These are phyloP conservation scores for Hipparchia semele DNA, from an alignment of 2,888 invertebrate genomes.

Conservation along the genomic window DNA sequence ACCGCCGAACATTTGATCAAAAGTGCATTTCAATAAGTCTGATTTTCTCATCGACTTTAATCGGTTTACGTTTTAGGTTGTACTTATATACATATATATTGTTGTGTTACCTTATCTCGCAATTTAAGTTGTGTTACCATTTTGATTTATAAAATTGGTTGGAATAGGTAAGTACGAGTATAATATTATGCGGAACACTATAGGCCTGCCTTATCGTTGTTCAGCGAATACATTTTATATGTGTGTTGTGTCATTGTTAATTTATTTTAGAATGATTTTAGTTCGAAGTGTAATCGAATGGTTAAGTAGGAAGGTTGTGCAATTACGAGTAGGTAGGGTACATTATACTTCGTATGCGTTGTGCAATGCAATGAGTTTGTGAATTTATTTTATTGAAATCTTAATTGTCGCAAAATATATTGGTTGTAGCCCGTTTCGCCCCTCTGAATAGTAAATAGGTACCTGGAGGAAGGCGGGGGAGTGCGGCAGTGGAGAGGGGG, in stretches of 20 bases:
- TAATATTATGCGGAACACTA: conserved; percentile 38
- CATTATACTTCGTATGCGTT: conserved; percentile 49
- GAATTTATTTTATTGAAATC: conserved; percentile 70
- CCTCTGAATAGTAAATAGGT: conserved; percentile 79
- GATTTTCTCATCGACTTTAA: conserved; percentile 60
- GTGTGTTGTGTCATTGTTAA: conserved; percentile 45
- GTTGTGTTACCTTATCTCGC: conserved; percentile 60
- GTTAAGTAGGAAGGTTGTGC: conserved; percentile 49
- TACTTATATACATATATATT: conserved; percentile 45
- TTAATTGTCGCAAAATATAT: conserved; percentile 81
- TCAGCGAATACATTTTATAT: conserved; percentile 49
- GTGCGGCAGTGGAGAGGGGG: conserved; percentile 42
- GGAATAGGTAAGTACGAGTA: background rate
- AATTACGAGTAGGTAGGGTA: conserved; percentile 39
- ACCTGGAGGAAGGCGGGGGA: conserved; percentile 51
- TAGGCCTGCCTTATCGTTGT: conserved; percentile 44
- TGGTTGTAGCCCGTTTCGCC: conserved; percentile 72
- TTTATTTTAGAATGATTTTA: conserved; percentile 47
- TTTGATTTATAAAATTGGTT: conserved; percentile 56
- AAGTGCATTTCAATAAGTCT: conserved; percentile 70
- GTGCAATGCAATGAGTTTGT: conserved; percentile 62
- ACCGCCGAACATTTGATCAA: conserved; percentile 60
- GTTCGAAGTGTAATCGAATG: conserved; percentile 39
- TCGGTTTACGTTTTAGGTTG: conserved; percentile 59
- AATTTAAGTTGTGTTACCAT: conserved; percentile 74